Evolutionary conservation across 2,113 vertebrate species (phyloP), one percentile per base, ranked within the genome.

Genomic region (Equus przewalskii): DNA sequence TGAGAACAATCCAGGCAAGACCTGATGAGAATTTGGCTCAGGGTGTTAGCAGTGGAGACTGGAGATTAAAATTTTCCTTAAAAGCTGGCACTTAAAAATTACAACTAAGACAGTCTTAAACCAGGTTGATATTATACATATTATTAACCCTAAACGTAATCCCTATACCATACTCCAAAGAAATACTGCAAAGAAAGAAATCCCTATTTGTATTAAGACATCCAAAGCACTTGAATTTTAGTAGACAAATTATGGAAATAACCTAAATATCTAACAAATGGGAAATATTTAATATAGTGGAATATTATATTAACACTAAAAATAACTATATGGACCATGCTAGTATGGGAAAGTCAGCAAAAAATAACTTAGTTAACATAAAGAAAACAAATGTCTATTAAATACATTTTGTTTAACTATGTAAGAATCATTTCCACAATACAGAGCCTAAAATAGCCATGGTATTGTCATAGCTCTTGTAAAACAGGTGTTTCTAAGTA

Each of bases 361-460:
- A 97, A 87, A 62, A 78, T 44, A 86, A 81, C 18, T 79, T 78
- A 73, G 36, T 69, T 73, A 92, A 82, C 33, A 91, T 7, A 73
- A 30, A 81, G 7, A 44, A 85, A 58, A 62, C 28, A 91, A 91
- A 85, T 65, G 75, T 44, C 28, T 80, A n/a, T 72, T 64, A 73
- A 78, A 75, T 46, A 73, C 11, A 93, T 28, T 92, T 89, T 78
- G 9, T 82, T 78, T 92, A 86, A 84, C 14, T 81, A 79, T 56
- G 46, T 93, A 89, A 96, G 89, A 95, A 82, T 87, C 19, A 85
- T 93, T 94, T 86, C 70, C 81, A 85, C 5, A 96, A 82, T 46
- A 76, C 70, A 89, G 65, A 30, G 19, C 14, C 26, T 44, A 60
- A 80, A 88, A 64, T 4, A 86, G 41, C 15, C 44, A 62, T 5